Conservation (phyloP, 2,797 vertebrate species). For the Anguilla megastoma region DNA sequence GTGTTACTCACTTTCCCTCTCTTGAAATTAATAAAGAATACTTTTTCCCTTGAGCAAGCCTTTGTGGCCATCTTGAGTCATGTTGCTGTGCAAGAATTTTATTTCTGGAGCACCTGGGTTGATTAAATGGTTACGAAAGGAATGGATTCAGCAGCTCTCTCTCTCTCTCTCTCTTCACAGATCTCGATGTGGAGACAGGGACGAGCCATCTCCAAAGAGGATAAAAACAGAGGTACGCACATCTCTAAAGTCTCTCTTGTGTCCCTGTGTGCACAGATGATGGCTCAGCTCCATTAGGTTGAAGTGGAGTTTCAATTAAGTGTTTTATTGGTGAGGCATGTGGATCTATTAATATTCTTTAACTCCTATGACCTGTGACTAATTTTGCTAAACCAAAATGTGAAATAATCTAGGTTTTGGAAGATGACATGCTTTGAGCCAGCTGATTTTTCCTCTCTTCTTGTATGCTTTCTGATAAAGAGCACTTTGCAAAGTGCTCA, state of each 20-base stretch:
- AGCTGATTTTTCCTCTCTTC: not conserved
- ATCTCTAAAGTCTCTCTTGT: not conserved
- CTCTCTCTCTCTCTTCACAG: constrained; percentile 60
- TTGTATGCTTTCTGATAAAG: not conserved
- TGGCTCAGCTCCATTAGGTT: not conserved
- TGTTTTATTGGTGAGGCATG: not conserved
- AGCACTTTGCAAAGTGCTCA: not conserved
- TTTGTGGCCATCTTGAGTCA: not conserved
- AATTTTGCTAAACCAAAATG: not conserved
- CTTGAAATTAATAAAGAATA: not conserved
- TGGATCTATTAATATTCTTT: not conserved
- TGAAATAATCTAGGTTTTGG: not conserved
- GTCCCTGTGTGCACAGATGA: not conserved
- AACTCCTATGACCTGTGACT: not conserved
- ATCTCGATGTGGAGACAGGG: constrained; percentile 91
- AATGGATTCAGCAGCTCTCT: not conserved
- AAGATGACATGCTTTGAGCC: not conserved
- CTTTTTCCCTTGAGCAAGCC: not conserved
- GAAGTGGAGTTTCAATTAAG: not conserved
- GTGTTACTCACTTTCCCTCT: not conserved
- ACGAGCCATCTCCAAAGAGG: constrained; percentile 93
- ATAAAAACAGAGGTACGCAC: constrained; percentile 92
- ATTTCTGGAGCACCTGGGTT: not conserved
- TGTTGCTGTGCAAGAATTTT: not conserved
- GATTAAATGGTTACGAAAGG: not conserved